Evolutionary conservation across 2,888 invertebrate species (phyloP), one percentile per base, ranked within the genome.

Genomic region (Aleiodes alternator): DNA sequence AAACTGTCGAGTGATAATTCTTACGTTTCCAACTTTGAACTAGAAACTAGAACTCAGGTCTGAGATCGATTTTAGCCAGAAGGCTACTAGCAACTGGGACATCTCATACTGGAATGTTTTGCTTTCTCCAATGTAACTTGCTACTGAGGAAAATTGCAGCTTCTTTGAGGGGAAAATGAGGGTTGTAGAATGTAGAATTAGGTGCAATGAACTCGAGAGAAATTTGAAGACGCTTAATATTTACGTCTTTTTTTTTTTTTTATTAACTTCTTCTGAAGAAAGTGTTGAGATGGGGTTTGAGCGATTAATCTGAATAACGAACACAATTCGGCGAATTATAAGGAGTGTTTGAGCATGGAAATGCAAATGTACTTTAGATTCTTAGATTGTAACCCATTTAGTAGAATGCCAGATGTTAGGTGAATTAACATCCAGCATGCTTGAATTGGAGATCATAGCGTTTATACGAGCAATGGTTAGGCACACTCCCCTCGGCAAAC

Each of bases 361-460:
- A 43, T 43, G 43, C 16, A 23, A 56, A 38, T 59, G 8, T 11
- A 48, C 43, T 43, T 43, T 43, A 3, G 14, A 64, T 43, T 43
- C 16, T n/a, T 34, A 12, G 12, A 34, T 8, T 34, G n/a, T 59
- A 59, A 29, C 59, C 12, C 23, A 38, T 55, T 56, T 43, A 16
- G 8, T 55, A n/a, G 55, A 69, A 66, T 43, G 3, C 64, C 14
- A 69, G 55, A 16, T 53, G 55, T 34, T 38, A 12, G n/a, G n/a
- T 34, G n/a, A 55, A 77, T 79, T 78, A 77, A 79, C 77, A 76
- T 72, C 75, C 74, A 31, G 74, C 77, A 71, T 31, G 74, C 68
- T 43, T 50, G 59, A 71, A 59, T 59, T 69, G 69, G 29, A 50
- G 57, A 48, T 59, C 57, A 71, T 57, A 4, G 23, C 48, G 23